phyloP scores from a whole-genome alignment of 2,888 invertebrate genomes.

The Chrysolina oricalcia region DNA sequence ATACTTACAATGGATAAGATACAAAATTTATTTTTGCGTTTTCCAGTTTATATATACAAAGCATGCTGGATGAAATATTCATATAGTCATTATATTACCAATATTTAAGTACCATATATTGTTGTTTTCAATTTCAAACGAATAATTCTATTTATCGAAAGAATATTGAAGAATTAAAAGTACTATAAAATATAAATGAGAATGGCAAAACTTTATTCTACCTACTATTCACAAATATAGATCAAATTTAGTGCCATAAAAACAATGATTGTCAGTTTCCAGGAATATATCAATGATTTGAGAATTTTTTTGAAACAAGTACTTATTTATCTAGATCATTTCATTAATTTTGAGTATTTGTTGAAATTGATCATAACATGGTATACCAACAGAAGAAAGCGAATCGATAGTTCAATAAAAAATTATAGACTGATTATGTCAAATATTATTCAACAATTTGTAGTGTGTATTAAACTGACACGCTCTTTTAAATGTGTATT shows the following conservation, averaged over 20 bases:
- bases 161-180: background rate
- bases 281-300: background rate
- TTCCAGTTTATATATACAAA: constrained; percentile 6
- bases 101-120: background rate
- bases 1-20: background rate
- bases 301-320: background rate
- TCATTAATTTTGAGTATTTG: background rate
- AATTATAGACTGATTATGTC: constrained; percentile 19
- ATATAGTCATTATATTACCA: background rate
- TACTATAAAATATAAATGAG: background rate
- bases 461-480: background rate
- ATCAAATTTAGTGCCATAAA: background rate
- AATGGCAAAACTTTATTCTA: background rate
- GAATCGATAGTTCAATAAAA: background rate
- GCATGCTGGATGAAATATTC: background rate
- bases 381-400: background rate
- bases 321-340: background rate
- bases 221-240: background rate
- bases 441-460: constrained; percentile 19
- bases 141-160: background rate
- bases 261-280: background rate
- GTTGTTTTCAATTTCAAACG: constrained; percentile 8
- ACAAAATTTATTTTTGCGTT: background rate
- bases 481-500: constrained; percentile 12
- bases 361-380: constrained; percentile 4